phyloP scores from a whole-genome alignment of 2,113 vertebrate species.

The Corvus cornix region DNA sequence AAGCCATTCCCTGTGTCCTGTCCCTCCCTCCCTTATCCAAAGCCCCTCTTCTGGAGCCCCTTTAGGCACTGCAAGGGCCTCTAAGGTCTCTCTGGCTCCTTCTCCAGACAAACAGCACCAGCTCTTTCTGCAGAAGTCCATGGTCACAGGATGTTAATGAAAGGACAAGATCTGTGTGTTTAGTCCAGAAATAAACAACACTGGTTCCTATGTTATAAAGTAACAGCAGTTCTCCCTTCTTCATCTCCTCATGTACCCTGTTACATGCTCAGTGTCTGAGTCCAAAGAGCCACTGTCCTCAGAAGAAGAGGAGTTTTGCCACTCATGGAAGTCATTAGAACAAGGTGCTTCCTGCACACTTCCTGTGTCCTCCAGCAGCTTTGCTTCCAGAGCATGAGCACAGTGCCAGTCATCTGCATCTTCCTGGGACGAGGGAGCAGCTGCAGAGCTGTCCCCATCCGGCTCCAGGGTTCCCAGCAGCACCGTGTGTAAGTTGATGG shows the following conservation, averaged over 20 bases:
- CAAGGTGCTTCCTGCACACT: not conserved
- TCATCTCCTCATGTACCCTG: conserved; percentile 72
- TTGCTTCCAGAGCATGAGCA: not conserved
- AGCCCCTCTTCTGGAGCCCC: not conserved
- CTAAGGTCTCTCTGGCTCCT: not conserved
- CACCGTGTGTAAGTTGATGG: conserved; percentile 67
- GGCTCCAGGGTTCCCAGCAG: conserved; percentile 25
- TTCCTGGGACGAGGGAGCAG: not conserved
- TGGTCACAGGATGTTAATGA: not conserved
- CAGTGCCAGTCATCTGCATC: not conserved
- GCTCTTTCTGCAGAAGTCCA: not conserved
- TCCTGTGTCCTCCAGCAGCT: not conserved
- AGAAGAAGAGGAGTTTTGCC: conserved; percentile 2
- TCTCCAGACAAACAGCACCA: not conserved
- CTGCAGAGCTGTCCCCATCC: not conserved
- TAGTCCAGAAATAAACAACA: not conserved
- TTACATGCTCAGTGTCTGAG: not conserved
- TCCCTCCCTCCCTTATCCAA: not conserved
- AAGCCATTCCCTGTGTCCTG: not conserved
- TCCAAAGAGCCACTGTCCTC: conserved; percentile 18
- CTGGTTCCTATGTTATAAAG: fast-evolving
- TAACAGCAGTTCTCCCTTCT: not conserved
- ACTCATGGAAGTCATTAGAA: not conserved
- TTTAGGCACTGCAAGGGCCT: not conserved
- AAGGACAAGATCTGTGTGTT: not conserved